These are phyloP conservation scores for Phoxinus dragarum DNA, from an alignment of 2,797 vertebrate species.

Conservation along the genomic window DNA sequence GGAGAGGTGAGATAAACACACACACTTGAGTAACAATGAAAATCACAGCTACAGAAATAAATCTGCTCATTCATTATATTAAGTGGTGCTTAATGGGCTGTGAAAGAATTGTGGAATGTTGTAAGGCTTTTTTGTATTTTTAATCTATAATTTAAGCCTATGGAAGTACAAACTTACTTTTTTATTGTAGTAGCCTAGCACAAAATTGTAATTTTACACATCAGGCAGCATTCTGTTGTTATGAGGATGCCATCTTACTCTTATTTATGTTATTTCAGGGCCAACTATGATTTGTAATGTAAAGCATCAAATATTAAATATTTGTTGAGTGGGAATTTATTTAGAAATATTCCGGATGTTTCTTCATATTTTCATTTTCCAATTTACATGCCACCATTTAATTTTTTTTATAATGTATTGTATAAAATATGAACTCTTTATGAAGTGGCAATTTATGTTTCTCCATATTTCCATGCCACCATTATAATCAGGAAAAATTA, in stretches of 20 bases:
- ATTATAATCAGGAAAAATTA: no score
- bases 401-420: background rate
- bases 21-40: conserved; percentile 6
- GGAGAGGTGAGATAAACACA: conserved; percentile 32
- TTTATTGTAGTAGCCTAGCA: background rate
- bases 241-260: background rate
- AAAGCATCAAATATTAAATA: background rate
- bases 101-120: background rate
- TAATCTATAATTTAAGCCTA: background rate
- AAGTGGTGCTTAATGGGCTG: background rate
- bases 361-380: background rate
- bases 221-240: background rate
- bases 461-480: background rate
- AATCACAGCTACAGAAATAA: conserved; percentile 14
- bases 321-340: background rate
- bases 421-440: background rate
- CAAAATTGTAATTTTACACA: background rate
- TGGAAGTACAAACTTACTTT: background rate
- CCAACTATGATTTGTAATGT: background rate
- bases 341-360: background rate
- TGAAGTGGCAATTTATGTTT: background rate
- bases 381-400: background rate
- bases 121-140: background rate
- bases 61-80: conserved; percentile 1
- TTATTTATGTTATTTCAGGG: background rate